phyloP scores from a whole-genome alignment of 1,140 invertebrate species.

The Trichoplusia ni region DNA sequence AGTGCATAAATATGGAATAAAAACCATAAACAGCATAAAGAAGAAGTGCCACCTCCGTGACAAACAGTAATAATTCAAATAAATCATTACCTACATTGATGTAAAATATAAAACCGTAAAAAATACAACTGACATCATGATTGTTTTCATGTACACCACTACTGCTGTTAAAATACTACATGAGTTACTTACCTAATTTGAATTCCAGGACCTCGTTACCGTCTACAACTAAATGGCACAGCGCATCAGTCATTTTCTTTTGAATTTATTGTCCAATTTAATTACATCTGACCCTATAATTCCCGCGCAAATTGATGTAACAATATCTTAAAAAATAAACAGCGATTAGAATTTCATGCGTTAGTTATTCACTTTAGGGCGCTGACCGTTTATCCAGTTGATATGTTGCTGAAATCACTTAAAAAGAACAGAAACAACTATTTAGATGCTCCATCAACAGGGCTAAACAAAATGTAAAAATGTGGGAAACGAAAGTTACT shows the following conservation, averaged over 20 bases:
- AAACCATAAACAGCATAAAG: too few relatives aligned
- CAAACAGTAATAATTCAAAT: background rate
- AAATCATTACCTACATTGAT: background rate
- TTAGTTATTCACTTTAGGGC: background rate
- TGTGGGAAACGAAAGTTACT: constrained; percentile 24
- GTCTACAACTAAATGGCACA: constrained; percentile 84
- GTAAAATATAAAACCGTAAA: background rate
- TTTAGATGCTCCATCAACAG: too few relatives aligned
- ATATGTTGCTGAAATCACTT: background rate
- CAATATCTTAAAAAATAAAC: background rate
- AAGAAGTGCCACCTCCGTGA: too few relatives aligned
- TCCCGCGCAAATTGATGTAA: constrained; percentile 68
- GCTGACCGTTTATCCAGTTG: too few relatives aligned
- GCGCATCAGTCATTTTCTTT: constrained; percentile 73
- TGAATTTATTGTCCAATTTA: constrained; percentile 27
- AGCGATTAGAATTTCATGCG: background rate
- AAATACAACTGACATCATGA: background rate
- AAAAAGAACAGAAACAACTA: background rate
- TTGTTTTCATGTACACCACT: background rate
- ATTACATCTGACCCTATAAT: constrained; percentile 41
- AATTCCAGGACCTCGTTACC: constrained; percentile 89
- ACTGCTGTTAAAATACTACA: too few relatives aligned
- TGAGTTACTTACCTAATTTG: constrained; percentile 88
- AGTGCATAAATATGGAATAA: too few relatives aligned
- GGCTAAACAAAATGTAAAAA: constrained; percentile 13